Conservation (phyloP, 1,140 invertebrate genomes). For the Carposina sasakii region DNA sequence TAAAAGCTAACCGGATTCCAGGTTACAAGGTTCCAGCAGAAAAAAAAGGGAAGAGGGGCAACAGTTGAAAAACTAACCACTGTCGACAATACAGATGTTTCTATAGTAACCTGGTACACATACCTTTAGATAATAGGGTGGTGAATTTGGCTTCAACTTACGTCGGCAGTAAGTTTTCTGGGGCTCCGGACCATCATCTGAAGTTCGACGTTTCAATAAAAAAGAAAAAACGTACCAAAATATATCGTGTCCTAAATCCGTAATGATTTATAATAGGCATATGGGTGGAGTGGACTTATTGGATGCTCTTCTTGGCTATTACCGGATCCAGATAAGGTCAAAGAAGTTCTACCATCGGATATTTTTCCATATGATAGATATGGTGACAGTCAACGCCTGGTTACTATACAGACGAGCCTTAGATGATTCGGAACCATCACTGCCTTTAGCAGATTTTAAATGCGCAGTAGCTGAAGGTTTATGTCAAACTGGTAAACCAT, state of each 20-base stretch:
- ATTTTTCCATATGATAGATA: slow-evolving; percentile 22
- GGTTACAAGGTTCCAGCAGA: no score
- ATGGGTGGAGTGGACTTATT: slow-evolving; percentile 30
- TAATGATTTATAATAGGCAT: slow-evolving; percentile 22
- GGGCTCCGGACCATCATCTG: slow-evolving; percentile 5
- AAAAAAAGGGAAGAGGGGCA: neutral
- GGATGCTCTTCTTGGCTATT: slow-evolving; percentile 24
- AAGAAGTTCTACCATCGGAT: slow-evolving; percentile 17
- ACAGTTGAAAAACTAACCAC: slow-evolving; percentile 1
- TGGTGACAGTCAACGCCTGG: slow-evolving; percentile 17
- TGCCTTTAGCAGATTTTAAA: no score
- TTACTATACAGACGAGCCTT: slow-evolving; percentile 20
- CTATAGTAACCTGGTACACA: slow-evolving; percentile 11
- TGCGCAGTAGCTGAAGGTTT: no score
- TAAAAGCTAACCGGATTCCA: slow-evolving; percentile 4
- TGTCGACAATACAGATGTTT: slow-evolving; percentile 8
- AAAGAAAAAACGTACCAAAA: neutral
- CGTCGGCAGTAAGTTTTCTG: slow-evolving; percentile 30
- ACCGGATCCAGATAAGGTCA: slow-evolving; percentile 19
- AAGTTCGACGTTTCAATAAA: slow-evolving; percentile 6
- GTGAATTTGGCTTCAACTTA: slow-evolving; percentile 38
- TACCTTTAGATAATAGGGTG: slow-evolving; percentile 36
- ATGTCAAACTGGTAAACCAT: no score
- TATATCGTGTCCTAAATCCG: slow-evolving; percentile 18
- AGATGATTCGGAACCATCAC: no score